These are phyloP conservation scores for Bellardia bayeri DNA, from an alignment of 2,888 invertebrate genomes.

Conservation along the genomic window DNA sequence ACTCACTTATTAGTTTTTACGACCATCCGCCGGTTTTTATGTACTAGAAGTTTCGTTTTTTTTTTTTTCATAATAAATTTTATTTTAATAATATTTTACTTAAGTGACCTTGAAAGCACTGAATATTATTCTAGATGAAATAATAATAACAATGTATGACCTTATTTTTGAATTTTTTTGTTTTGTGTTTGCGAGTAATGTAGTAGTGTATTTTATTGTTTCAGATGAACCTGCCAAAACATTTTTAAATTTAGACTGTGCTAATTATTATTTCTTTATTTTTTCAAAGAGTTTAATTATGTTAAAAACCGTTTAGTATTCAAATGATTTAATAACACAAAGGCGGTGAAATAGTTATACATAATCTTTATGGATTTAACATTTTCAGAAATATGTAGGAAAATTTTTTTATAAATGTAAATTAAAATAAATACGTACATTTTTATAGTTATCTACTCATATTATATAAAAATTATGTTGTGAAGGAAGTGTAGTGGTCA, in stretches of 20 bases:
- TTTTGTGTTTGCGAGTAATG: not conserved
- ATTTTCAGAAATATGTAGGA: not conserved
- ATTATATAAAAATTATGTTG: not conserved
- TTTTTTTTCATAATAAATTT: not conserved
- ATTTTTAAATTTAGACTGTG: conserved; percentile 33
- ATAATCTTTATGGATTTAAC: not conserved
- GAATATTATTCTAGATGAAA: conserved; percentile 16
- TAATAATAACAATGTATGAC: conserved; percentile 9
- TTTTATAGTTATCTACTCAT: not conserved
- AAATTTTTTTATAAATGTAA: not conserved
- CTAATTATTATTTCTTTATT: conserved; percentile 12
- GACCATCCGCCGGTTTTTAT: not conserved
- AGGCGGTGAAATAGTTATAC: not conserved
- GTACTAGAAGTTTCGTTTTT: not conserved
- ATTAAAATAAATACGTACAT: no score
- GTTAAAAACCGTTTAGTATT: not conserved
- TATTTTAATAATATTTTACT: not conserved
- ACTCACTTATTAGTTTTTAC: no score
- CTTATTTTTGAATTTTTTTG: not conserved
- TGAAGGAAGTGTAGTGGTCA: not conserved
- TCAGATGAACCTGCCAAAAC: not conserved
- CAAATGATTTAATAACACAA: not conserved
- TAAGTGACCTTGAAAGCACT: conserved; percentile 30
- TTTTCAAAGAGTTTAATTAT: not conserved
- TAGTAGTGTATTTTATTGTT: not conserved